Base-by-base conservation (phyloP, 2,888 invertebrate species). In the Artemia sinica region DNA sequence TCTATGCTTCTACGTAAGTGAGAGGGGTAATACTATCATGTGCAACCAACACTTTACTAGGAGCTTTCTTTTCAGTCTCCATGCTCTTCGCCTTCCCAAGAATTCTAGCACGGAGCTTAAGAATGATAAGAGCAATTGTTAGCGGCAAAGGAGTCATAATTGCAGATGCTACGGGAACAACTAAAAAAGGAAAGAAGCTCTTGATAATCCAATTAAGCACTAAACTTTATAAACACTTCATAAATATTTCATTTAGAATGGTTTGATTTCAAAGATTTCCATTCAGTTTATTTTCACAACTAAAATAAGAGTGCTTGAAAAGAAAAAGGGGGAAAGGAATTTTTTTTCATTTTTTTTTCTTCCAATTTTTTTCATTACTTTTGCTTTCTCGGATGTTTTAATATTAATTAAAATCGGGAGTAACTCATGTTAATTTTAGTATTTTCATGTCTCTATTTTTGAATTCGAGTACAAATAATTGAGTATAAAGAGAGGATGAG, bases 61-160 rank as follows among this genome's bases (percentile, higher is more conserved):
- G 8, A 18, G n/a, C 28, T 28, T 58, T 58, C 11, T 58, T 58
- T 58, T 58, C 63, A 18, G 8, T 28, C 28, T 58, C 63, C 14
- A 58, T 28, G 28, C n/a, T 18, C 63, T 58, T 58, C 9, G 63
- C 28, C 14, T 28, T n/a, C 63, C 14, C 9, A n/a, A 58, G n/a
- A n/a, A 58, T 58, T 58, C 58, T n/a, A 58, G 63, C 63, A 28
- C 63, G 63, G 11, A 58, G 63, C 66, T 72, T 72, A 41, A 51
- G 12, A 11, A 66, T 51, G 65, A 71, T 66, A 58, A 72, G 72
- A 50, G 71, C 70, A 58, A 81, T 76, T 13, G 84, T 79, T 75
- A 94, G 81, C 0, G 95, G 94, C 48, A 93, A 76, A 0, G 95
- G 95, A 0, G 95, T 95, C 89, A 95, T 91, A 66, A 92, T 86